A percentile compares a stretch with the other conserved stretches of the same genome.
phyloP scores from a whole-genome alignment of 1,140 invertebrate genomes.

The Camponotus floridanus region DNA sequence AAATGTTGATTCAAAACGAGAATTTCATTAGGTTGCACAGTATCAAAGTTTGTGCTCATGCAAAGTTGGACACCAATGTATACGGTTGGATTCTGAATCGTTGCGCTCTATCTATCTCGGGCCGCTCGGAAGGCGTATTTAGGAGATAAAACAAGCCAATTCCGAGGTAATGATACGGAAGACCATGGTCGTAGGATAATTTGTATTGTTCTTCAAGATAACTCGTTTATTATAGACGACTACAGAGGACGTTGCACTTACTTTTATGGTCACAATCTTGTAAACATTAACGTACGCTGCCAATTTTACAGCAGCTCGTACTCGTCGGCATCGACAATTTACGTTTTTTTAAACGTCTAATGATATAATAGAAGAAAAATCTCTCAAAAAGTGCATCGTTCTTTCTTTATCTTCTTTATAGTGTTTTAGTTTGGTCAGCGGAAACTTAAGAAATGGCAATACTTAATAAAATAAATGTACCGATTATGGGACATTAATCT shows the following conservation, averaged over 20 bases:
- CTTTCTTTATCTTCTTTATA: neutral
- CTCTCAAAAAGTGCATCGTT: neutral
- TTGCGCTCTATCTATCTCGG: slow-evolving; percentile 29
- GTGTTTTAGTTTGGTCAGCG: neutral
- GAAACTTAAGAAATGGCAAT: neutral
- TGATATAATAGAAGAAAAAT: slow-evolving; percentile 42
- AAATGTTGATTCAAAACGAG: slow-evolving; percentile 45
- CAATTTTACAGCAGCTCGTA: slow-evolving; percentile 32
- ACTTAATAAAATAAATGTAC: neutral
- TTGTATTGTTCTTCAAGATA: slow-evolving; percentile 56
- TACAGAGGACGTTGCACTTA: slow-evolving; percentile 40
- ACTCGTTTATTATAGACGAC: slow-evolving; percentile 58
- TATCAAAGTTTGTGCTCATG: slow-evolving; percentile 33
- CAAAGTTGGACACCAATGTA: slow-evolving; percentile 35
- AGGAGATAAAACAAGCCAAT: slow-evolving; percentile 61
- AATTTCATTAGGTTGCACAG: slow-evolving; percentile 19
- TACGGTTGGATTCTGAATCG: slow-evolving; percentile 48
- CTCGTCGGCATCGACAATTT: neutral
- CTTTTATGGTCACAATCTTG: neutral
- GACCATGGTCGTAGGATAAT: slow-evolving; percentile 57
- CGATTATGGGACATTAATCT: neutral
- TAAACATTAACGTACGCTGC: slow-evolving; percentile 14
- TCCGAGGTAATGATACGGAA: slow-evolving; percentile 57
- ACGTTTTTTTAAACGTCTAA: slow-evolving; percentile 3
- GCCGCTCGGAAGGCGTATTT: slow-evolving; percentile 51